Evolutionary conservation across 1,140 invertebrate species (phyloP).

Genomic region (Helicoverpa armigera): DNA sequence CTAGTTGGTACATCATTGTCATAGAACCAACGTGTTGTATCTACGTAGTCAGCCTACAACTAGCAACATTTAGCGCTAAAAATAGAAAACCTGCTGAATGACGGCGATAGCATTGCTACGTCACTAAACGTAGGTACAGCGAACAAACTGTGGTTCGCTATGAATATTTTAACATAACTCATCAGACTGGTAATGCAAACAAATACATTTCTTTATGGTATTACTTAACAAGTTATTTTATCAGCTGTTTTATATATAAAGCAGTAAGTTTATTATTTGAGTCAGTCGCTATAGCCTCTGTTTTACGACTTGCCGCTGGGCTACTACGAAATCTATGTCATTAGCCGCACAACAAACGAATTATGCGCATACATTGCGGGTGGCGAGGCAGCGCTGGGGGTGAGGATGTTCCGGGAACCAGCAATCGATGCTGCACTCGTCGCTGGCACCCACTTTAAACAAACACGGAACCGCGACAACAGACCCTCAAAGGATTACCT

Average conservation of each 20-base stretch:
- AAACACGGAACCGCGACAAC: neutral
- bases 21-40: neutral
- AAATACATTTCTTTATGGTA: neutral
- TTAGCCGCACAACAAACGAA: conserved; percentile 5
- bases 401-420: neutral
- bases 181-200: neutral
- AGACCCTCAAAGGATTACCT: neutral
- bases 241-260: neutral
- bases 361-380: conserved; percentile 8
- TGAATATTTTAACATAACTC: conserved; percentile 3
- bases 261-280: neutral
- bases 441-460: neutral
- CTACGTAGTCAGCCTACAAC: neutral
- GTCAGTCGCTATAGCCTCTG: neutral
- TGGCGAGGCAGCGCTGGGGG: neutral
- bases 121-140: neutral
- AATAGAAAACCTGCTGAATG: conserved; percentile 7
- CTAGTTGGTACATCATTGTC: neutral
- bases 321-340: neutral
- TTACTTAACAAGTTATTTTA: neutral
- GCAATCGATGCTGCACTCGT: neutral
- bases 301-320: neutral
- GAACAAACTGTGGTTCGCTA: neutral
- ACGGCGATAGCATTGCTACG: neutral
- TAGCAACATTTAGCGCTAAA: neutral